Conservation (phyloP, 2,113 vertebrate species). For the Falcunculus frontatus region DNA sequence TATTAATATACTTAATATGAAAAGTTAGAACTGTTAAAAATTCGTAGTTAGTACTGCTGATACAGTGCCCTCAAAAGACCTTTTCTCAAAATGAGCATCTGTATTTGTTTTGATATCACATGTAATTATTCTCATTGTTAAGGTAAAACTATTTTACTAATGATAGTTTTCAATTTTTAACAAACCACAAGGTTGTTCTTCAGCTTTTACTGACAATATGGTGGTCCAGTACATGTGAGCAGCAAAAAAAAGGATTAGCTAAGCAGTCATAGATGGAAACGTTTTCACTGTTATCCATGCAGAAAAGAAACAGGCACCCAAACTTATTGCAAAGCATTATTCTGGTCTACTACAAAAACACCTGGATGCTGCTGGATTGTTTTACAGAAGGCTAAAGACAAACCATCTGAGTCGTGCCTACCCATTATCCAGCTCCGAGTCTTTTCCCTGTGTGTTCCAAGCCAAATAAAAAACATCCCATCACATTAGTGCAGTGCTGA, state of each 20-base stretch:
- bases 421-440: neutral
- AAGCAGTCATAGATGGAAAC: neutral
- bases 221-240: neutral
- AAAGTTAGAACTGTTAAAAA: neutral
- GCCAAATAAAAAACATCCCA: neutral
- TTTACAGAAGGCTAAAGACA: neutral
- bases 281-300: neutral
- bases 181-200: neutral
- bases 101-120: neutral
- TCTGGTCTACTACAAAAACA: neutral
- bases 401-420: neutral
- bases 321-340: neutral
- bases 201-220: neutral
- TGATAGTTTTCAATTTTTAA: neutral
- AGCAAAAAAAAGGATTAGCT: neutral
- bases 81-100: neutral
- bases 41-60: neutral
- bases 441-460: neutral
- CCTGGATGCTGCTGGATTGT: neutral
- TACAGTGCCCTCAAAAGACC: neutral
- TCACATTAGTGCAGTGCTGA: neutral
- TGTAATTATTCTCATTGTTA: neutral
- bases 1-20: neutral
- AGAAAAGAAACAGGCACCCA: neutral
- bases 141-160: neutral